phyloP scores from a whole-genome alignment of 2,888 invertebrate species.

The Patella caerulea region DNA sequence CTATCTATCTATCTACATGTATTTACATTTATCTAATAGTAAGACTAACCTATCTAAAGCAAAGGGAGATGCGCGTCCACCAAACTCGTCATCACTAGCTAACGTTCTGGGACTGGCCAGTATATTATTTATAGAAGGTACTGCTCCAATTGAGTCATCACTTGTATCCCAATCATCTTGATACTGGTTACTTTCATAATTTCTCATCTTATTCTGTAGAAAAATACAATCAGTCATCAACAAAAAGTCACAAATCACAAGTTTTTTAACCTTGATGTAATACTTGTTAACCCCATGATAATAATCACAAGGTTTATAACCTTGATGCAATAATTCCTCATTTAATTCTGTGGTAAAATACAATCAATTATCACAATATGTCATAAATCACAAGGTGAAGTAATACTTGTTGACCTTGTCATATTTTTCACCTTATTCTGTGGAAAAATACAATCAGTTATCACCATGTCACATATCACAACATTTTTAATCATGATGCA shows the following conservation, averaged over 20 bases:
- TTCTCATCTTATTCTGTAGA: constrained; percentile 10
- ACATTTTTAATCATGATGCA: too few relatives aligned
- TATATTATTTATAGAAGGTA: neutral
- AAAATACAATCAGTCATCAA: neutral
- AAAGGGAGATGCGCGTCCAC: constrained; percentile 50
- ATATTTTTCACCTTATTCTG: too few relatives aligned
- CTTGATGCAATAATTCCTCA: too few relatives aligned
- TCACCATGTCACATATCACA: too few relatives aligned
- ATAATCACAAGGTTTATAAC: neutral
- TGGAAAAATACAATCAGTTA: too few relatives aligned
- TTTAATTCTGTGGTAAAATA: neutral
- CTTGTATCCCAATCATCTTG: constrained; percentile 43
- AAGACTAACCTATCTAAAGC: constrained; percentile 54
- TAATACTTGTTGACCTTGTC: too few relatives aligned
- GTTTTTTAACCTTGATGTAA: too few relatives aligned
- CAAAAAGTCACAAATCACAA: neutral
- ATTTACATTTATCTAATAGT: neutral
- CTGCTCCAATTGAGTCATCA: constrained; percentile 6
- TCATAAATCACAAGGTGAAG: too few relatives aligned
- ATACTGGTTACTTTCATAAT: constrained; percentile 45
- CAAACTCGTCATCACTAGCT: constrained; percentile 14
- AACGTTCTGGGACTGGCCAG: constrained; percentile 8
- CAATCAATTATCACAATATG: neutral
- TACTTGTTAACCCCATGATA: too few relatives aligned
- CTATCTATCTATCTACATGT: too few relatives aligned